phyloP scores from a whole-genome alignment of 2,888 invertebrate genomes.

The Pseudolycoriella hygida region DNA sequence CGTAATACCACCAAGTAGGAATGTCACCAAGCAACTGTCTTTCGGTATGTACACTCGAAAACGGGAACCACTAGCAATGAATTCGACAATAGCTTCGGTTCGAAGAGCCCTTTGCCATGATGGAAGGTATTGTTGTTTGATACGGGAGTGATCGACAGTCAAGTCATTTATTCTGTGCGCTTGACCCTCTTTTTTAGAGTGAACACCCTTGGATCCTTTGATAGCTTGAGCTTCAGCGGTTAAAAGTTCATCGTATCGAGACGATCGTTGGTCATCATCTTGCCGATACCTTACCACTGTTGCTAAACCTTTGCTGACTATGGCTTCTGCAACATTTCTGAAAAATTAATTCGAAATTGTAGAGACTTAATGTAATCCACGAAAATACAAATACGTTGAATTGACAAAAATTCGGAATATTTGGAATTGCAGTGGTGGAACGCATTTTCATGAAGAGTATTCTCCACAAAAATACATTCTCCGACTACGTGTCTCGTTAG shows the following conservation, averaged over 20 bases:
- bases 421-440: too few species aligned
- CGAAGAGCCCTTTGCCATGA: slow-evolving; percentile 81
- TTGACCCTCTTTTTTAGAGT: slow-evolving; percentile 75
- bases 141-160: slow-evolving; percentile 44
- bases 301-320: slow-evolving; percentile 82
- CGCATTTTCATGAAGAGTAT: too few species aligned
- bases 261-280: slow-evolving; percentile 91
- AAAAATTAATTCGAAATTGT: slow-evolving; percentile 10
- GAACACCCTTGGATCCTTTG: slow-evolving; percentile 57
- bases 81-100: slow-evolving; percentile 87
- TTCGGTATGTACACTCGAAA: slow-evolving; percentile 85
- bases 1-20: slow-evolving; percentile 56
- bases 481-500: slow-evolving; percentile 19
- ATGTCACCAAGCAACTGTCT: slow-evolving; percentile 86
- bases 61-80: slow-evolving; percentile 91
- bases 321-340: slow-evolving; percentile 85
- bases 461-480: too few species aligned
- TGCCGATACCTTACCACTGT: slow-evolving; percentile 85
- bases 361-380: too few species aligned
- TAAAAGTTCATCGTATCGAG: slow-evolving; percentile 79
- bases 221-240: slow-evolving; percentile 87
- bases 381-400: too few species aligned
- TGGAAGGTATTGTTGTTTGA: slow-evolving; percentile 76
- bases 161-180: slow-evolving; percentile 78
- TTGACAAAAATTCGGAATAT: too few species aligned